phyloP scores from a whole-genome alignment of 2,888 invertebrate genomes.

The Mycalesis mineus region DNA sequence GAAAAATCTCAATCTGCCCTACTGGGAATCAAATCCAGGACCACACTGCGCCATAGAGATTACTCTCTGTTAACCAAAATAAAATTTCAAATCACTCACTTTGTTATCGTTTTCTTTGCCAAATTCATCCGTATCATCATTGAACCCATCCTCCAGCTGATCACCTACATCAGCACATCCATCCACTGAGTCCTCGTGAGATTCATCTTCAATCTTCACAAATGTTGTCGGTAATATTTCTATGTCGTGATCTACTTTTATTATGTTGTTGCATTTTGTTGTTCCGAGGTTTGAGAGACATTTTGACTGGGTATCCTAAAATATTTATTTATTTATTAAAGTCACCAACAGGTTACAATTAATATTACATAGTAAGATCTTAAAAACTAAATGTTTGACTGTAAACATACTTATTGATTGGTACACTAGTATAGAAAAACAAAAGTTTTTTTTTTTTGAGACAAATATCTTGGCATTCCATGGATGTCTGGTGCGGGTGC shows the following conservation, averaged over 20 bases:
- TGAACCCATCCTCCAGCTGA: slow-evolving; percentile 7
- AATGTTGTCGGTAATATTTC: slow-evolving; percentile 27
- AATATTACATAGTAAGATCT: not conserved
- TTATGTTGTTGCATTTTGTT: slow-evolving; percentile 10
- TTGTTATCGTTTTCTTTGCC: slow-evolving; percentile 22
- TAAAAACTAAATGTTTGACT: too few relatives aligned
- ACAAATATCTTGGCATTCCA: too few relatives aligned
- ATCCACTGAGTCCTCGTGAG: slow-evolving; percentile 5
- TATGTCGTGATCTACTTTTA: not conserved
- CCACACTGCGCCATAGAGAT: too few relatives aligned
- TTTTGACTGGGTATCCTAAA: not conserved
- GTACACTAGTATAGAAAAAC: too few relatives aligned
- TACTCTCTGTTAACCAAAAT: not conserved
- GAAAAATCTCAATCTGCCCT: too few relatives aligned
- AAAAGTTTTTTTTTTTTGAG: too few relatives aligned
- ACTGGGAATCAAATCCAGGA: too few relatives aligned
- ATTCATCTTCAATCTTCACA: slow-evolving; percentile 41
- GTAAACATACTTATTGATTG: too few relatives aligned
- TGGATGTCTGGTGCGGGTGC: too few relatives aligned
- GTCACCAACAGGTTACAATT: not conserved
- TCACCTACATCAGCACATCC: slow-evolving; percentile 9
- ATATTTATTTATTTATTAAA: not conserved
- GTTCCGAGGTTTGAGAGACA: slow-evolving; percentile 8
- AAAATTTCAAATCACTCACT: slow-evolving; percentile 28
- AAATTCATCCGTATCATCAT: slow-evolving; percentile 6